Evolutionary conservation across 2,113 vertebrate species (phyloP).

Genomic region (Odocoileus virginianus): DNA sequence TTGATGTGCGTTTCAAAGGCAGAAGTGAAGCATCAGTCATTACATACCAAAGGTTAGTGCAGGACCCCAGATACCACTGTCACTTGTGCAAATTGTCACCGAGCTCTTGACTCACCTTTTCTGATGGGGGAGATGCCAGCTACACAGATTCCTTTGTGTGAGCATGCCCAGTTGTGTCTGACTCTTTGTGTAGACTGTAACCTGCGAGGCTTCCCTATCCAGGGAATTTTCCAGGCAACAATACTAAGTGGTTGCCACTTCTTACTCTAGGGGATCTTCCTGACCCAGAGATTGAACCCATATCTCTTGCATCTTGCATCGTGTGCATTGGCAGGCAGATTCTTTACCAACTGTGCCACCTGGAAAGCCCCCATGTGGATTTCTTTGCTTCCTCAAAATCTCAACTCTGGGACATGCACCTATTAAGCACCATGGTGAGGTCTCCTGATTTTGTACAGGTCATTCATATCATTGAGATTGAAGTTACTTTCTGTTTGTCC

Average conservation of each 20-base stretch:
- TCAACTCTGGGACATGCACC: too few relatives aligned
- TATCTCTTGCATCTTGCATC: background rate
- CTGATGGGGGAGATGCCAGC: background rate
- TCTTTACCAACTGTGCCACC: background rate
- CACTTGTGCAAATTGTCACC: background rate
- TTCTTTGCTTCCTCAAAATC: background rate
- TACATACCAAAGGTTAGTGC: background rate
- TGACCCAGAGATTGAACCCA: background rate
- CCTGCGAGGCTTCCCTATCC: background rate
- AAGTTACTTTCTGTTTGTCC: background rate
- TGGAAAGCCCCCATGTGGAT: background rate
- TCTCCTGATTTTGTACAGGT: background rate
- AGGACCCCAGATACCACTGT: background rate
- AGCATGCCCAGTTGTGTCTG: background rate
- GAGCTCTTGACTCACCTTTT: background rate
- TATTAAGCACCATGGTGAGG: background rate
- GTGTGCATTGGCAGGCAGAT: background rate
- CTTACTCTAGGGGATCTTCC: background rate
- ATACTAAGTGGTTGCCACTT: background rate
- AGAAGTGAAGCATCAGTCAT: background rate
- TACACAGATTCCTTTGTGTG: background rate
- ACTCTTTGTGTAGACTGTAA: background rate
- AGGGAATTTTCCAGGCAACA: background rate
- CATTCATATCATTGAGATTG: background rate
- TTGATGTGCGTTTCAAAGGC: background rate